A percentile compares a stretch with the other conserved stretches of the same genome.
These are phyloP conservation scores for Crocodylus rhombifer DNA, from an alignment of 2,797 vertebrate species.

Conservation along the genomic window DNA sequence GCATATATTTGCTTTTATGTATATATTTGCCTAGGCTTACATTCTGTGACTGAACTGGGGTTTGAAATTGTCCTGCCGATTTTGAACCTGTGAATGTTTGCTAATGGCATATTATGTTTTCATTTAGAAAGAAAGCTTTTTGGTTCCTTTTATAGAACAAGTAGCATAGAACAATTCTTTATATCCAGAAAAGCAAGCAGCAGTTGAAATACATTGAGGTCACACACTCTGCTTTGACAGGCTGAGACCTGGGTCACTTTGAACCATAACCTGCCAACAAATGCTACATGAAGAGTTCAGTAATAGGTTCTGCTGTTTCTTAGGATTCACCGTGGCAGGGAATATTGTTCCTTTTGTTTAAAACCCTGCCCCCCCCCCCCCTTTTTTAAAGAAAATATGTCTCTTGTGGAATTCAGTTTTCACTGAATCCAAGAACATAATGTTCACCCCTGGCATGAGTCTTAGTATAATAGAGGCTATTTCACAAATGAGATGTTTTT, in stretches of 20 bases:
- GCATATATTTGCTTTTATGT: neutral
- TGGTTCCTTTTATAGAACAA: neutral
- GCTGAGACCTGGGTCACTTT: neutral
- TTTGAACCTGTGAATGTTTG: neutral
- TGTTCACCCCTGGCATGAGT: constrained; percentile 33
- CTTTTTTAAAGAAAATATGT: constrained; percentile 46
- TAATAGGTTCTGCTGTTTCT: neutral
- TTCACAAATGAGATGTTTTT: neutral
- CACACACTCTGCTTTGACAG: neutral
- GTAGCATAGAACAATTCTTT: neutral
- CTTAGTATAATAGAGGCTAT: constrained; percentile 19
- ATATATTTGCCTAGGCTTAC: neutral
- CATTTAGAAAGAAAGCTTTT: neutral
- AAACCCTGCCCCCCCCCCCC: neutral
- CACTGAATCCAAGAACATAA: constrained; percentile 15
- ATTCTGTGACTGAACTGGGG: neutral
- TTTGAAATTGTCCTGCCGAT: neutral
- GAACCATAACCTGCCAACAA: constrained; percentile 31
- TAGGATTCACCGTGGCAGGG: neutral
- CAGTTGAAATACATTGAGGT: constrained; percentile 16
- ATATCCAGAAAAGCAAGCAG: neutral
- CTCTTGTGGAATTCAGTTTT: constrained; percentile 14
- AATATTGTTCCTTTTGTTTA: neutral
- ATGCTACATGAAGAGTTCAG: neutral
- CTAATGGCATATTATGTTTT: neutral